A percentile compares a stretch with the other conserved stretches of the same genome.
Evolutionary conservation across 2,113 vertebrate species (phyloP).

Genomic region (Muntiacus muntjak): DNA sequence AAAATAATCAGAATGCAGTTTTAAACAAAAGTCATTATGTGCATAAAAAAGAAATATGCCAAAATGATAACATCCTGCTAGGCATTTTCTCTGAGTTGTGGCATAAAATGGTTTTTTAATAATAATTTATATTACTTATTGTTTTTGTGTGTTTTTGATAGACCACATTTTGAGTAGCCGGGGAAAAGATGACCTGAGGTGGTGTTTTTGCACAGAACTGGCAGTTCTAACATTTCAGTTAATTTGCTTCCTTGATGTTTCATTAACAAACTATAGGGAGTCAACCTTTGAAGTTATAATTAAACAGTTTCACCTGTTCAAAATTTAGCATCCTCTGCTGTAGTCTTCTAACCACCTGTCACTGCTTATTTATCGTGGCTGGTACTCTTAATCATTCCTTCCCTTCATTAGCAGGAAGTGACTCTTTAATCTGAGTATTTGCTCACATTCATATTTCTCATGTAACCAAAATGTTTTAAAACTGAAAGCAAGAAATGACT

Average conservation of each 20-base stretch:
- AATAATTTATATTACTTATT: background rate
- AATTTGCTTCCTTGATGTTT: background rate
- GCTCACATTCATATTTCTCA: background rate
- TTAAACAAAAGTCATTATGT: background rate
- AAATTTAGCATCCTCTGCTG: background rate
- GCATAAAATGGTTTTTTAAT: background rate
- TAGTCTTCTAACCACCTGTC: background rate
- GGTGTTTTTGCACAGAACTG: background rate
- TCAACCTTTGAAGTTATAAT: background rate
- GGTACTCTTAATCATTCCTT: background rate
- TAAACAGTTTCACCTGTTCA: background rate
- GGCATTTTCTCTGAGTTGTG: background rate
- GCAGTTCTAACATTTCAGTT: background rate
- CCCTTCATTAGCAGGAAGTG: background rate
- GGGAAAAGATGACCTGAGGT: background rate
- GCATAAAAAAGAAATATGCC: background rate
- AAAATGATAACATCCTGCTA: background rate
- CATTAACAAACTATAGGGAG: background rate
- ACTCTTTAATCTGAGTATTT: background rate
- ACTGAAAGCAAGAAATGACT: background rate
- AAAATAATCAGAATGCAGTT: background rate
- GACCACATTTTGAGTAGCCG: background rate
- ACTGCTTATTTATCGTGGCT: background rate
- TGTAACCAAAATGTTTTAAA: constrained; percentile 7
- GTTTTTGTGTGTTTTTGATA: background rate